phyloP scores from a whole-genome alignment of 2,797 vertebrate genomes.

The Poecile montanus region DNA sequence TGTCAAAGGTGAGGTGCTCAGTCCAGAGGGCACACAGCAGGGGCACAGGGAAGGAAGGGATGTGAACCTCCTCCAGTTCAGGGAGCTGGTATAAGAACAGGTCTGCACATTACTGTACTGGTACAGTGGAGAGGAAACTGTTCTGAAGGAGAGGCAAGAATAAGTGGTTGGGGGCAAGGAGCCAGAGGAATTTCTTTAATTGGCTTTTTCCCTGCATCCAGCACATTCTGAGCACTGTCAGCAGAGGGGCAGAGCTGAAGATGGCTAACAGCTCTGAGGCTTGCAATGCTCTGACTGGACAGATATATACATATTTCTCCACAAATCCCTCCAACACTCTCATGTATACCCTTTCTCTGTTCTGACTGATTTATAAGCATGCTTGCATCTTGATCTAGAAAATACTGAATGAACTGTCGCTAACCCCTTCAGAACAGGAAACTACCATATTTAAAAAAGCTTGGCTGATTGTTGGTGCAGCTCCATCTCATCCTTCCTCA shows the following conservation, averaged over 20 bases:
- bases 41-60: background rate
- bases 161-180: background rate
- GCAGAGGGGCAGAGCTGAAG: background rate
- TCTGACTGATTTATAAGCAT: background rate
- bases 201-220: background rate
- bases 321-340: background rate
- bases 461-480: background rate
- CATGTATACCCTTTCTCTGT: background rate
- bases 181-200: background rate
- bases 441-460: background rate
- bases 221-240: background rate
- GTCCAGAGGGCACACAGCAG: background rate
- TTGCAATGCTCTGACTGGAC: background rate
- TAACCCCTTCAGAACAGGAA: background rate
- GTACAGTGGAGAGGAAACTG: background rate
- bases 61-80: background rate
- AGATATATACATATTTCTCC: background rate
- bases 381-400: background rate
- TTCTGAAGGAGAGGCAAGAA: background rate
- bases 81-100: background rate
- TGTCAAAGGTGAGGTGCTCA: background rate
- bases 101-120: background rate
- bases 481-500: background rate
- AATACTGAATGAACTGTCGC: background rate
- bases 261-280: background rate